Evolutionary conservation across 2,888 invertebrate species (phyloP).

Genomic region (Eugnorisma glareosa): DNA sequence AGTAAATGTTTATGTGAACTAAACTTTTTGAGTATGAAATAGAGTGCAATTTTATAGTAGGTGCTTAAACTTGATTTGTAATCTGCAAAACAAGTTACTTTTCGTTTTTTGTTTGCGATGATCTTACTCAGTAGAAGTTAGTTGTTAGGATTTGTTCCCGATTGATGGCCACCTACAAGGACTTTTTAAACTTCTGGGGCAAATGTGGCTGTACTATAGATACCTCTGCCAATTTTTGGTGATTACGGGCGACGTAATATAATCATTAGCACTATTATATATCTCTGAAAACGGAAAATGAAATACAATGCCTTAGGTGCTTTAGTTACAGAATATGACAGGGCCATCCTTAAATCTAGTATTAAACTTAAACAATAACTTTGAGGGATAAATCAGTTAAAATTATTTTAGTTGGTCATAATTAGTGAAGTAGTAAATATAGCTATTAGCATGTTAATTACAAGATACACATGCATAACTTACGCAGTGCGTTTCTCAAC

Average conservation of each 20-base stretch:
- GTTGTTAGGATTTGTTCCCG: background rate
- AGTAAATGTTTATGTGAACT: slow-evolving; percentile 42
- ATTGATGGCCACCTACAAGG: background rate
- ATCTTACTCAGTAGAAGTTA: background rate
- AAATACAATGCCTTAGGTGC: background rate
- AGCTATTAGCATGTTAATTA: slow-evolving; percentile 24
- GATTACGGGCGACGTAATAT: too few relatives aligned
- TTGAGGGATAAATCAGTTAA: background rate
- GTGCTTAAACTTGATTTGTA: background rate
- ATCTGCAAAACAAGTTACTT: background rate
- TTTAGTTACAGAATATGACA: background rate
- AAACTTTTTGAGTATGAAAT: slow-evolving; percentile 8
- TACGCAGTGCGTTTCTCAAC: slow-evolving; percentile 52
- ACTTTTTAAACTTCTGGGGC: background rate
- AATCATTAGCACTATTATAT: background rate
- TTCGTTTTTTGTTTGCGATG: background rate
- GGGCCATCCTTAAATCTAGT: background rate
- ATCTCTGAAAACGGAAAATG: background rate
- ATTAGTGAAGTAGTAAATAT: background rate
- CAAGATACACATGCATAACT: slow-evolving; percentile 25
- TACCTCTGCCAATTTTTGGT: background rate
- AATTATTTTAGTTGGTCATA: background rate
- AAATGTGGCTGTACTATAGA: background rate
- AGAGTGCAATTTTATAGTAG: background rate
- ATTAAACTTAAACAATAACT: background rate